Evolutionary conservation across 2,113 vertebrate genomes (phyloP).

Genomic region (Puma concolor): DNA sequence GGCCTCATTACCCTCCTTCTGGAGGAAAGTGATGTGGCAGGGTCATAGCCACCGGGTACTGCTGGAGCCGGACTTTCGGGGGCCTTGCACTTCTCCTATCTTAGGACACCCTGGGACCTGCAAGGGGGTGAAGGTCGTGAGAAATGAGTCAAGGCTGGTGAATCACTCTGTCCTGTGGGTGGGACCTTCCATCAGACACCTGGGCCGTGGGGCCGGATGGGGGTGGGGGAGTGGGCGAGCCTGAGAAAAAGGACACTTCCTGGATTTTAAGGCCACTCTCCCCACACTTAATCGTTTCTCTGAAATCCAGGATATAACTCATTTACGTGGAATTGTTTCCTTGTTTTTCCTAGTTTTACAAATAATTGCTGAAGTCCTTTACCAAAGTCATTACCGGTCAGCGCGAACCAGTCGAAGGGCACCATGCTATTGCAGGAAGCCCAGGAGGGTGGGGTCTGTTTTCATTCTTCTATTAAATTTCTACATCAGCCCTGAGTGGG

Average conservation of each 20-base stretch:
- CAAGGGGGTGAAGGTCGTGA: fast-evolving
- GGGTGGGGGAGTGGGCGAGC: fast-evolving
- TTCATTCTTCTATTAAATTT: neutral
- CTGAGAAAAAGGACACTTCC: neutral
- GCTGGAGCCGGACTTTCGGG: fast-evolving
- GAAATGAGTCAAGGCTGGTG: neutral
- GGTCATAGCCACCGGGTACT: neutral
- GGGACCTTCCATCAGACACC: fast-evolving
- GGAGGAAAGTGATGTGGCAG: fast-evolving
- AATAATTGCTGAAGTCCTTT: neutral
- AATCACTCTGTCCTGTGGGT: fast-evolving
- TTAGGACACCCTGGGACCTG: neutral
- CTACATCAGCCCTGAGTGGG: neutral
- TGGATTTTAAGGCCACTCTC: neutral
- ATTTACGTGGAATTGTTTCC: neutral
- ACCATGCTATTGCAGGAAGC: neutral
- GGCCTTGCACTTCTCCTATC: fast-evolving
- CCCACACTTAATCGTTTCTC: neutral
- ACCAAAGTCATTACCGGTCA: neutral
- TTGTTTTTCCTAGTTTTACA: neutral
- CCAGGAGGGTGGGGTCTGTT: fast-evolving
- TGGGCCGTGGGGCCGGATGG: fast-evolving
- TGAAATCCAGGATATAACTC: neutral
- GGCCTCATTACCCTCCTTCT: neutral
- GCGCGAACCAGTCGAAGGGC: neutral